Percentiles rank a stretch among this genome's conserved stretches.
Conservation (phyloP, 1,140 invertebrate species). For the Drosophila suzukii region DNA sequence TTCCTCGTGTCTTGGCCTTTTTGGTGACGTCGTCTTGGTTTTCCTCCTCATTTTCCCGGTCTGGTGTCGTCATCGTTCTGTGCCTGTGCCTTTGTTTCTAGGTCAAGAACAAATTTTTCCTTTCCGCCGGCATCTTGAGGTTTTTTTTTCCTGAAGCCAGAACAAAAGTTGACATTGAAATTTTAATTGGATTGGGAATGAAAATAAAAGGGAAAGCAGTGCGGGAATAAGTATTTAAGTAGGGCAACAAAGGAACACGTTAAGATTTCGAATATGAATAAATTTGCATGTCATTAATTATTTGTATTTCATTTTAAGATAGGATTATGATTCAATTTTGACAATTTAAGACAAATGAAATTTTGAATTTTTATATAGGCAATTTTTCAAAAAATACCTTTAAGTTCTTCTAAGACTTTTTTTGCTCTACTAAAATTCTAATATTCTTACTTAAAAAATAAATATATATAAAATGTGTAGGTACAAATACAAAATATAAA, state of each 20-base stretch:
- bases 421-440: too few relatives aligned
- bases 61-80: conserved; percentile 75
- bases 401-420: too few relatives aligned
- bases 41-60: conserved; percentile 17
- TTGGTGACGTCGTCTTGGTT: conserved; percentile 66
- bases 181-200: conserved; percentile 35
- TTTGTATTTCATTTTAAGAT: too few relatives aligned
- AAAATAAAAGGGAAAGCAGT: neutral
- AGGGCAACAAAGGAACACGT: neutral
- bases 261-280: neutral
- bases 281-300: neutral
- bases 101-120: conserved; percentile 79
- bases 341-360: too few relatives aligned
- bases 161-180: conserved; percentile 55
- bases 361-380: too few relatives aligned
- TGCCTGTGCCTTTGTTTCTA: conserved; percentile 76
- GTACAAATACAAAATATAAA: too few relatives aligned
- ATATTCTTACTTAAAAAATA: too few relatives aligned
- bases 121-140: conserved; percentile 45
- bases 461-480: too few relatives aligned
- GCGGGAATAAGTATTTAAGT: neutral
- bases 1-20: conserved; percentile 54
- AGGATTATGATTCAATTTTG: too few relatives aligned
- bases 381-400: too few relatives aligned
- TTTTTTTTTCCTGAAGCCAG: conserved; percentile 14